These are phyloP conservation scores for Epinephelus awoara DNA, from an alignment of 2,797 vertebrate genomes.

Conservation along the genomic window DNA sequence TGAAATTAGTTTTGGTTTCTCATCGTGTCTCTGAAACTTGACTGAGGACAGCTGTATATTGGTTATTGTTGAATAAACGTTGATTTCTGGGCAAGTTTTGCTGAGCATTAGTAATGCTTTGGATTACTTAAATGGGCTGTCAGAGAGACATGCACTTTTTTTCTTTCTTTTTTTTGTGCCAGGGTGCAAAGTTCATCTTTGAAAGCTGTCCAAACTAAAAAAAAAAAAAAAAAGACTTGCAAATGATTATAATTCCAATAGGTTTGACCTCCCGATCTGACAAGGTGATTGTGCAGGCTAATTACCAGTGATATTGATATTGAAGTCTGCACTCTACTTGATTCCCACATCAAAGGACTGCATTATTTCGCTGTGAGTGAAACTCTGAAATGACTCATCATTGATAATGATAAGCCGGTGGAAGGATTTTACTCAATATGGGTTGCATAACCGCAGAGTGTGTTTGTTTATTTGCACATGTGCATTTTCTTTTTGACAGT, in stretches of 20 bases:
- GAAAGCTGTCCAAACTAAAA: constrained; percentile 33
- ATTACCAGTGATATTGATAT: constrained; percentile 65
- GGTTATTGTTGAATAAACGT: constrained; percentile 30
- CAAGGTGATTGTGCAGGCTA: constrained; percentile 48
- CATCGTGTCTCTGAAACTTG: constrained; percentile 4
- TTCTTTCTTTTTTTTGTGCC: constrained; percentile 19
- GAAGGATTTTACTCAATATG: constrained; percentile 50
- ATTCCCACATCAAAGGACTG: constrained; percentile 85
- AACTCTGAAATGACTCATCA: constrained; percentile 83
- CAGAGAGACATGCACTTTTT: constrained; percentile 10
- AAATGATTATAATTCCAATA: constrained; percentile 21
- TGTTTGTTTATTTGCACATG: constrained; percentile 35
- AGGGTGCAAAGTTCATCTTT: constrained; percentile 58
- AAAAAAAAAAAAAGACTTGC: constrained; percentile 9
- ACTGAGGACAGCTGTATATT: constrained; percentile 35
- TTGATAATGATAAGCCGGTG: constrained; percentile 55
- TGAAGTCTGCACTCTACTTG: constrained; percentile 40
- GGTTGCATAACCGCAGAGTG: constrained; percentile 49
- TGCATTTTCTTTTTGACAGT: background rate
- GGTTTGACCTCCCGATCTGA: constrained; percentile 39
- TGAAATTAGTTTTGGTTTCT: constrained; percentile 53
- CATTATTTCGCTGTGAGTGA: constrained; percentile 67
- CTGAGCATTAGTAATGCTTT: constrained; percentile 36
- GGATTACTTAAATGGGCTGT: constrained; percentile 43
- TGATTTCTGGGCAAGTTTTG: constrained; percentile 35